Percentiles rank a stretch among this genome's conserved stretches.
Evolutionary conservation across 2,888 invertebrate genomes (phyloP).

Genomic region (Helicoverpa assulta): DNA sequence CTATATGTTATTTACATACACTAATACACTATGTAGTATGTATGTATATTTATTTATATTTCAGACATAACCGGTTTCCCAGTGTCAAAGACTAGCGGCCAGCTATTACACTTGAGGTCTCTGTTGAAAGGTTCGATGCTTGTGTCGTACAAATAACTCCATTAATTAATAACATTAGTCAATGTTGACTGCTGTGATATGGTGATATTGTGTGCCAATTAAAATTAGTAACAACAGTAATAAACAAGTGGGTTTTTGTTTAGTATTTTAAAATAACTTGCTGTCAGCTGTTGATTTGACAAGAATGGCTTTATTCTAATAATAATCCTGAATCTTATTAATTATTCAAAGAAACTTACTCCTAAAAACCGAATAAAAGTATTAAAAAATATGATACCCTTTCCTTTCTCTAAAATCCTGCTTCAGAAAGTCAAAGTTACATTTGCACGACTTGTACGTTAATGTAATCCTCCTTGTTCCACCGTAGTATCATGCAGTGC

Average conservation of each 20-base stretch:
- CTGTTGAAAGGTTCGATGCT: conserved; percentile 85
- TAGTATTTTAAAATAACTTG: too few species aligned
- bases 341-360: too few species aligned
- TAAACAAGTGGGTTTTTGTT: too few species aligned
- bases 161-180: neutral
- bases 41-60: conserved; percentile 64
- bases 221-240: too few species aligned
- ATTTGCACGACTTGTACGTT: neutral
- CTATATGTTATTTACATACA: conserved; percentile 8
- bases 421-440: neutral
- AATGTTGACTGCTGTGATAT: neutral
- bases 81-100: conserved; percentile 82
- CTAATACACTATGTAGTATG: conserved; percentile 43
- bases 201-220: too few species aligned
- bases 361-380: neutral
- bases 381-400: neutral
- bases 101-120: conserved; percentile 85
- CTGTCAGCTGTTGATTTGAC: too few species aligned
- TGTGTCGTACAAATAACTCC: conserved; percentile 29
- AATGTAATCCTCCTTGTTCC: neutral
- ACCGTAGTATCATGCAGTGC: neutral
- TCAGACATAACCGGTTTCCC: conserved; percentile 85
- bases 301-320: too few species aligned
- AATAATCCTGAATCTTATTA: too few species aligned
- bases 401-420: too few species aligned